A percentile compares a stretch with the other conserved stretches of the same genome.
Evolutionary conservation across 2,797 vertebrate genomes (phyloP).

Genomic region (Sylvilagus floridanus): DNA sequence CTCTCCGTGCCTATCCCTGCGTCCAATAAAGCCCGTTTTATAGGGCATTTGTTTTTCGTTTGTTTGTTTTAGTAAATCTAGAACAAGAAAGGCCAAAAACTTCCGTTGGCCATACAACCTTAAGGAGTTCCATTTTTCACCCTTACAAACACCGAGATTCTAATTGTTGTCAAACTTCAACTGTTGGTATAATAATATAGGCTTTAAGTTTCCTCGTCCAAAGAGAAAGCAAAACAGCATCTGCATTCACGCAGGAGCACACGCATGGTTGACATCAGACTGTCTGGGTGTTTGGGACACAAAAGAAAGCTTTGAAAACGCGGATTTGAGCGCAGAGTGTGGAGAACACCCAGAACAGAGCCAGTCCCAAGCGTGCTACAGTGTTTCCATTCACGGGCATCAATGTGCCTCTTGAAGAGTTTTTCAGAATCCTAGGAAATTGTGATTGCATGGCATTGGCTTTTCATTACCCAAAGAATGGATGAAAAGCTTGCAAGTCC

Average conservation of each 20-base stretch:
- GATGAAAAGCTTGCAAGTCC: slow-evolving; percentile 85
- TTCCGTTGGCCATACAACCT: background rate
- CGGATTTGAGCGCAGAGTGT: slow-evolving; percentile 83
- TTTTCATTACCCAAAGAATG: slow-evolving; percentile 86
- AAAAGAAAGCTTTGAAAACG: slow-evolving; percentile 85
- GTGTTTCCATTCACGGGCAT: slow-evolving; percentile 87
- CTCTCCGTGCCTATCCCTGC: background rate
- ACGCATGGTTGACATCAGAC: slow-evolving; percentile 81
- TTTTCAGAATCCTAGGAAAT: slow-evolving; percentile 87
- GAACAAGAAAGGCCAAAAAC: background rate
- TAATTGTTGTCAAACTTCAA: background rate
- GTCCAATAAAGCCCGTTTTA: background rate
- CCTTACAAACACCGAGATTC: slow-evolving; percentile 12
- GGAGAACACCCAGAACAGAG: slow-evolving; percentile 84
- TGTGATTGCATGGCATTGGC: slow-evolving; percentile 87
- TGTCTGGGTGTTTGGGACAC: slow-evolving; percentile 86
- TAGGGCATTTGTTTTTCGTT: background rate
- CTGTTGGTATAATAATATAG: slow-evolving; percentile 20
- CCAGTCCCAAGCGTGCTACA: slow-evolving; percentile 83
- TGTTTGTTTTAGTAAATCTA: background rate
- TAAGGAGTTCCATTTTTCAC: slow-evolving; percentile 14
- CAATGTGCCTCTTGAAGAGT: slow-evolving; percentile 87
- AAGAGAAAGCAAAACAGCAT: slow-evolving; percentile 43
- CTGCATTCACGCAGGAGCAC: slow-evolving; percentile 83
- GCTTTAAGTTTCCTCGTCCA: background rate